These are phyloP conservation scores for Engystomops pustulosus DNA, from an alignment of 2,113 vertebrate genomes.

Conservation along the genomic window DNA sequence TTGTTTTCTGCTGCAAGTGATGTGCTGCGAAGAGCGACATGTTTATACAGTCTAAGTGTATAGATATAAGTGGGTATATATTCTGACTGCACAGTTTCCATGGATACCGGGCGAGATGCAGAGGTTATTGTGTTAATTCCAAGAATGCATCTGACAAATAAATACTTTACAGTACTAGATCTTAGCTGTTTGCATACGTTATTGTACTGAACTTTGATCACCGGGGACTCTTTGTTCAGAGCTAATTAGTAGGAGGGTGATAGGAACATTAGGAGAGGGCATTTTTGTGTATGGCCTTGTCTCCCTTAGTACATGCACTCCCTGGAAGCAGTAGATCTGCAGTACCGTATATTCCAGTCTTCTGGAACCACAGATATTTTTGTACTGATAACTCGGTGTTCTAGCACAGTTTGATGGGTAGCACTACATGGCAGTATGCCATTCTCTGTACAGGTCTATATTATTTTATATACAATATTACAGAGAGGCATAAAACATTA, in stretches of 20 bases:
- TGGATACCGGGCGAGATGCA: conserved; percentile 32
- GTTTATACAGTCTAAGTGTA: conserved; percentile 43
- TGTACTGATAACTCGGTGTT: too few species aligned
- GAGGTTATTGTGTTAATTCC: conserved; percentile 34
- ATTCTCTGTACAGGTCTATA: not conserved
- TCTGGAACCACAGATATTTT: not conserved
- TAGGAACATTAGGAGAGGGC: not conserved
- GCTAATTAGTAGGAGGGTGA: not conserved
- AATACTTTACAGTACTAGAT: conserved; percentile 11
- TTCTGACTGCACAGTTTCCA: conserved; percentile 50
- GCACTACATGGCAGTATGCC: not conserved
- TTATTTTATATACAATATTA: not conserved
- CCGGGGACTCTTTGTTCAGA: not conserved
- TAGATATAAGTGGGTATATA: conserved; percentile 28
- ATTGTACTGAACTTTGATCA: not conserved
- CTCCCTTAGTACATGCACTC: not conserved
- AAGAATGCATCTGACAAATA: conserved; percentile 39
- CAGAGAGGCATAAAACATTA: too few species aligned
- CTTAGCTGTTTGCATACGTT: not conserved
- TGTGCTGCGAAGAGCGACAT: conserved; percentile 19
- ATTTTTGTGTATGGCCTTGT: not conserved
- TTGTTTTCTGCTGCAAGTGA: conserved; percentile 1
- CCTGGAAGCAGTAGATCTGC: not conserved
- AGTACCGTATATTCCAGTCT: too few species aligned
- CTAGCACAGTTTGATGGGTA: not conserved